Evolutionary conservation across 1,140 invertebrate species (phyloP), one percentile per base, ranked within the genome.

Genomic region (Rhopalosiphum maidis): DNA sequence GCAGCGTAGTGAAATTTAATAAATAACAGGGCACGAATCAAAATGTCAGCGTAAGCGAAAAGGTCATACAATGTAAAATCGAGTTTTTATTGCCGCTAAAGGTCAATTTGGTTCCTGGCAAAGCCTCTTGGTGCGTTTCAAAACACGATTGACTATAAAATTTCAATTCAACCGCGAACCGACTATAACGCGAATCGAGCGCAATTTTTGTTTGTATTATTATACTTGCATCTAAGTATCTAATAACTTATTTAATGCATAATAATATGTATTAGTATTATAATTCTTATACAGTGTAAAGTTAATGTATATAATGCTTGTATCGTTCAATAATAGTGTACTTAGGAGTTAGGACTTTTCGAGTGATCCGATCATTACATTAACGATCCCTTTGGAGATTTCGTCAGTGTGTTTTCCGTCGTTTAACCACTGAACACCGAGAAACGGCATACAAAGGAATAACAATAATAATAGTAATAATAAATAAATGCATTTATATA

Each of bases 71-170:
- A 55, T 93, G 82, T 85, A 83, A 92, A 92, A 85, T 85, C 46
- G 51, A 93, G 82, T 93, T 93, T 93, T 93, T 93, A 93, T 93
- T 43, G 91, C 35, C 15, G 6, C 54, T 93, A 93, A 93, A 93
- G 91, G 91, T 93, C 41, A 93, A 55, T 93, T 41, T 11, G 25
- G 91, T 92, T n/a, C 51, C 68, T 35, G 68, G 46, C 68, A 83
- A 90, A 82, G 23, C 43, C 21, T 92, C 48, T 68, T n/a, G n/a
- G 21, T 83, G 22, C 77, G 21, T 6, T 90, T 68, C 0, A 7
- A 60, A 90, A 77, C 25, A 22, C 25, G 23, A 91, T 30, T 37
- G 55, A 90, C 46, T 60, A 60, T 46, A n/a, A 8, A 60, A 89
- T 89, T 89, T 54, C n/a, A 54, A 60, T 90, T 90, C 37, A 37